Conservation (phyloP, 2,797 vertebrate genomes). For the Muraenolepis orangiensis region DNA sequence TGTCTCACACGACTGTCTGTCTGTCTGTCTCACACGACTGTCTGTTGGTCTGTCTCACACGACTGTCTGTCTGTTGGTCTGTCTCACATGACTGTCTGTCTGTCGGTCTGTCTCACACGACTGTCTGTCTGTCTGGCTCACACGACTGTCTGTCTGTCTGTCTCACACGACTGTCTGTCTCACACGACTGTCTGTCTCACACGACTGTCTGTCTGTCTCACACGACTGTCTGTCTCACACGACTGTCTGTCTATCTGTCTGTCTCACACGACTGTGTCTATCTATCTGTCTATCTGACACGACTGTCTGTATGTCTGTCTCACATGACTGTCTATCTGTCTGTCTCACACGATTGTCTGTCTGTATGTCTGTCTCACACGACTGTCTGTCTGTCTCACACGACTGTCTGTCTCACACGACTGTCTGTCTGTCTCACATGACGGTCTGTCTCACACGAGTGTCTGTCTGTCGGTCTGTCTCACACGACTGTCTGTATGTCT, state of each 20-base stretch:
- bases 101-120: slow-evolving; percentile 37
- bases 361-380: no score
- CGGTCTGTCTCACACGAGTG: no score
- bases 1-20: no score
- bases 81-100: no score
- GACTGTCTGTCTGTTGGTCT: neutral
- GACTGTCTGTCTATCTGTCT: neutral
- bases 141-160: neutral
- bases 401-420: no score
- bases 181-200: no score
- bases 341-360: no score
- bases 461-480: slow-evolving; percentile 44
- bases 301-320: slow-evolving; percentile 45
- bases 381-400: slow-evolving; percentile 34
- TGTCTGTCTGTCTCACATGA: neutral
- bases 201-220: slow-evolving; percentile 51
- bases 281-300: slow-evolving; percentile 53
- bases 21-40: slow-evolving; percentile 53
- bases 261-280: no score
- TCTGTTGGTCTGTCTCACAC: slow-evolving; percentile 35
- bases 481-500: neutral
- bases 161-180: no score
- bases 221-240: slow-evolving; percentile 9
- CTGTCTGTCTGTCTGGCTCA: slow-evolving; percentile 43
- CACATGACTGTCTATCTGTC: neutral